Evolutionary conservation across 1,140 invertebrate species (phyloP).

Genomic region (Armadillidium nasatum): DNA sequence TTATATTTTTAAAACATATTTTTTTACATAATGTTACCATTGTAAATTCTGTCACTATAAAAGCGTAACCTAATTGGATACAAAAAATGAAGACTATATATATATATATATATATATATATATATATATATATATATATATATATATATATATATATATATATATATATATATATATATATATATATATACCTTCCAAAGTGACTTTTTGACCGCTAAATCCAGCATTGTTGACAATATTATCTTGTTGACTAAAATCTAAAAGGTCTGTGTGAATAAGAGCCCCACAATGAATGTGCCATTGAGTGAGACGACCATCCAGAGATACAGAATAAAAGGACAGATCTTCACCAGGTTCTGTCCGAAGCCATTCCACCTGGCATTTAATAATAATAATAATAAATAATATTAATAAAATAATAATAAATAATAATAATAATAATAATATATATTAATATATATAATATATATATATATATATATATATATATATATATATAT

Average conservation of each 20-base stretch:
- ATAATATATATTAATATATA: too few species aligned
- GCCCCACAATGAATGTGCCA: conserved; percentile 18
- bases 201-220: background rate
- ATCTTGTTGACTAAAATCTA: conserved; percentile 6
- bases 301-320: conserved; percentile 26
- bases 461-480: too few species aligned
- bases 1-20: background rate
- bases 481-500: too few species aligned
- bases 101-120: background rate
- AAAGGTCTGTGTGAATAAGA: conserved; percentile 24
- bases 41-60: too few species aligned
- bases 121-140: conserved; percentile 2
- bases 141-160: background rate
- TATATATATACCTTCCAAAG: too few species aligned
- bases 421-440: too few species aligned
- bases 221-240: too few species aligned
- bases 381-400: too few species aligned
- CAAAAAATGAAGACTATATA: too few species aligned
- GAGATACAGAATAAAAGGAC: conserved; percentile 24
- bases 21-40: too few species aligned
- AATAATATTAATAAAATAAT: too few species aligned
- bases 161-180: background rate
- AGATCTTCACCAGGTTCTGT: conserved; percentile 4
- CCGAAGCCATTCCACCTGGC: conserved; percentile 25
- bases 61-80: background rate